Conservation (phyloP, 1,140 invertebrate genomes). For the Scaptomyza pallida region DNA sequence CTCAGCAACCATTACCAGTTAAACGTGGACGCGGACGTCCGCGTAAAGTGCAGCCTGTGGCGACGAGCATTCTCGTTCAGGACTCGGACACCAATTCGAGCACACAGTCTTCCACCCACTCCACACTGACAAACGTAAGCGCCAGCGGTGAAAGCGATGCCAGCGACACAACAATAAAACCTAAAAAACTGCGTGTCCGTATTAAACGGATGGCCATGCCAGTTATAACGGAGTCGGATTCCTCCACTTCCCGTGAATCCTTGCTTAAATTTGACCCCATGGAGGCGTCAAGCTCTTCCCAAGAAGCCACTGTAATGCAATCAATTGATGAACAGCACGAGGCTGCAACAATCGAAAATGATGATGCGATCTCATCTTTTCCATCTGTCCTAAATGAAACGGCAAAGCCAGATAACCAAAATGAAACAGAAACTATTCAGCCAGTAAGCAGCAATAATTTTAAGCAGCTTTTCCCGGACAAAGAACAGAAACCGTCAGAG, state of each 20-base stretch:
- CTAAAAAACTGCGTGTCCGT: constrained; percentile 48
- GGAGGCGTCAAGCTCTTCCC: constrained; percentile 23
- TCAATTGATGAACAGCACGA: not conserved
- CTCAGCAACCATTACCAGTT: too few relatives aligned
- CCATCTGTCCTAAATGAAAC: constrained; percentile 54
- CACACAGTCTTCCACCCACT: not conserved
- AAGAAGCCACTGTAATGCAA: not conserved
- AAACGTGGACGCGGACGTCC: constrained; percentile 42
- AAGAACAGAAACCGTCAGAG: not conserved
- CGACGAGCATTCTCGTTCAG: too few relatives aligned
- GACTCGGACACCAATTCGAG: constrained; percentile 59
- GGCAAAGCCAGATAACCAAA: constrained; percentile 1
- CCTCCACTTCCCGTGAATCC: constrained; percentile 38
- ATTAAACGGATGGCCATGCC: constrained; percentile 57
- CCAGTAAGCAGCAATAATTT: too few relatives aligned
- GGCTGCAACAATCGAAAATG: not conserved
- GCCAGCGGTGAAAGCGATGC: constrained; percentile 5
- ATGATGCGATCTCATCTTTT: constrained; percentile 29
- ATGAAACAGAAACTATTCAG: constrained; percentile 1
- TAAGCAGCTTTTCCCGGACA: not conserved
- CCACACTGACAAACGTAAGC: constrained; percentile 7
- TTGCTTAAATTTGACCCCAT: not conserved
- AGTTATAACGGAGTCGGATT: constrained; percentile 6
- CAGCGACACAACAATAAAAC: constrained; percentile 13
- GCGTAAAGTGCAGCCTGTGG: constrained; percentile 11